Evolutionary conservation across 2,888 invertebrate genomes (phyloP), one percentile per base, ranked within the genome.

Genomic region (Candidula unifasciata): DNA sequence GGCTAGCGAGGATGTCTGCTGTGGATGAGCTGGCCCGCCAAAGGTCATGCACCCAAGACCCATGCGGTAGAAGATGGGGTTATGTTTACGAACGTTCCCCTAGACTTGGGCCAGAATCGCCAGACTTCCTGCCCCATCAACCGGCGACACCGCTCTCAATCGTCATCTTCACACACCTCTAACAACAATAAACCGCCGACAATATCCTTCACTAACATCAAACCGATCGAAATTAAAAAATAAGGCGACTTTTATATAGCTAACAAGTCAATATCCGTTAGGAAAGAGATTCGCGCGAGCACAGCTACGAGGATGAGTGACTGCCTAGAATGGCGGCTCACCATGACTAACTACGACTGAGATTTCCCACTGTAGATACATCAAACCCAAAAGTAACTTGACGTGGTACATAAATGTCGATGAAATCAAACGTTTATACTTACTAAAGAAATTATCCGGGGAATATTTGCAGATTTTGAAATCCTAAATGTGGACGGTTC

Each of bases 31-130:
- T 13, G 44, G 44, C 44, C 88, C 89, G 35, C 71, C 83, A 91
- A 89, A 91, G 91, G 91, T 92, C 91, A 91, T 89, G 91, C 90
- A 87, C 88, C 80, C 86, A 8, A 86, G 88, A 77, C 90, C 89
- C 89, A 88, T 88, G 88, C 88, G 89, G 88, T 87, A 86, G 84
- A 87, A 83, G 87, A 82, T 83, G 89, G 87, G 89, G 89, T 89
- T 89, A 88, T 89, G 88, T 89, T 88, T 88, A 89, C 89, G 85
- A 84, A 85, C 35, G 80, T 66, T 35, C 69, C 37, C 80, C 24
- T 8, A 52, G 33, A 68, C 30, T 44, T 64, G 44, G 66, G 37
- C 10, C 33, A 73, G 57, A 73, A 44, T 66, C 66, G 44, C 68
- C 18, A 66, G 66, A 82, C 82, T 82, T 82, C 82, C 82, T 82